Conservation (phyloP, 1,140 invertebrate species). For the Ruditapes philippinarum region DNA sequence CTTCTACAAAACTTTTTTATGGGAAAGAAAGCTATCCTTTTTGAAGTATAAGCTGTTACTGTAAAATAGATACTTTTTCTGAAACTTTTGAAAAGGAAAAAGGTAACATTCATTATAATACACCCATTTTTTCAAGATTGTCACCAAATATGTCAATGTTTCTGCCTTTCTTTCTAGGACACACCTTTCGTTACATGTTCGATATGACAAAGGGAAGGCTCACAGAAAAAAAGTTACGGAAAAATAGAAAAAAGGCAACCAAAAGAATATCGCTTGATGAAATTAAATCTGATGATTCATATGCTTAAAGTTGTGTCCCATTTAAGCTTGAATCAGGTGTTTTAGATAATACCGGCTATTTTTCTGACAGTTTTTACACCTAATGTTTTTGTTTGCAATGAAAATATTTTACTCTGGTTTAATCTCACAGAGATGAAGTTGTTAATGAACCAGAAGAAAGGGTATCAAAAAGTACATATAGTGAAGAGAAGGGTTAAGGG, state of each 20-base stretch:
- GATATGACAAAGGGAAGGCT: too few species aligned
- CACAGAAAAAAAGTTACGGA: not conserved
- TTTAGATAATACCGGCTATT: not conserved
- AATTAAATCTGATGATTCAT: constrained; percentile 3
- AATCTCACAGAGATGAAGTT: too few species aligned
- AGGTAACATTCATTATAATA: too few species aligned
- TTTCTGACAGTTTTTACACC: not conserved
- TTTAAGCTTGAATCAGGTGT: not conserved
- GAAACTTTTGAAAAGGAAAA: too few species aligned
- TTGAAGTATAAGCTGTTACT: too few species aligned
- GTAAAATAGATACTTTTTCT: too few species aligned
- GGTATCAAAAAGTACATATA: not conserved
- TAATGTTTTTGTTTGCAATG: not conserved
- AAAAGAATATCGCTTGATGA: not conserved
- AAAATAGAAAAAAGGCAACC: not conserved
- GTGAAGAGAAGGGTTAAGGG: not conserved
- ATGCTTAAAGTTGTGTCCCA: not conserved
- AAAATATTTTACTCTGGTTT: too few species aligned
- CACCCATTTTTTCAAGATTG: not conserved
- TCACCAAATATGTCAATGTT: too few species aligned
- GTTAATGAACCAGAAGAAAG: not conserved
- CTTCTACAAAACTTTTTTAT: too few species aligned
- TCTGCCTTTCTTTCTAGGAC: too few species aligned
- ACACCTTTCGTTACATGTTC: too few species aligned
- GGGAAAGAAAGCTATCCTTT: too few species aligned